A percentile compares a stretch with the other conserved stretches of the same genome.
Conservation (phyloP, 2,888 invertebrate species). For the Epistrophella euchroma region DNA sequence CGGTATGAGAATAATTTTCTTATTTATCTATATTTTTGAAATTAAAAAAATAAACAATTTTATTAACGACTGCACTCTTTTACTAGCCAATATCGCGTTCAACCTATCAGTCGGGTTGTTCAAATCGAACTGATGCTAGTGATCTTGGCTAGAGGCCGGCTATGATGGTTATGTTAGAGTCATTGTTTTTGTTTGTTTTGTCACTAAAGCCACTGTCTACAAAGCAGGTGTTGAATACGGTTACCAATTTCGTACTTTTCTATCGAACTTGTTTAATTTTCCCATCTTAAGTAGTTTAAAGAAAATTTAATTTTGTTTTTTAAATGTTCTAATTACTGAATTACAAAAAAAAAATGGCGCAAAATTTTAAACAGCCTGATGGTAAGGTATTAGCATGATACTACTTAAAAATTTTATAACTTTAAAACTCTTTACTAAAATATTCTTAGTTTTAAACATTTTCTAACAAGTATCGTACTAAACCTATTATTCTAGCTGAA, state of each 20-base stretch:
- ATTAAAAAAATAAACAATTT: slow-evolving; percentile 4
- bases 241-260: not conserved
- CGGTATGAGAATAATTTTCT: slow-evolving; percentile 22
- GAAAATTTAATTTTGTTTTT: no score
- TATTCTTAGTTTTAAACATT: no score
- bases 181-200: slow-evolving; percentile 34
- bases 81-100: slow-evolving; percentile 36
- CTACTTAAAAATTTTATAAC: no score
- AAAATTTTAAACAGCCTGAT: no score
- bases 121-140: slow-evolving; percentile 65
- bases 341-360: no score
- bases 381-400: no score
- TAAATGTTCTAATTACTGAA: no score
- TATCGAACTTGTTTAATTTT: not conserved
- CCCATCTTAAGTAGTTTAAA: no score
- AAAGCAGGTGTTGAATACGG: slow-evolving; percentile 3
- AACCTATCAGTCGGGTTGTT: slow-evolving; percentile 65
- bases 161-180: slow-evolving; percentile 1
- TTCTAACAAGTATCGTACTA: no score
- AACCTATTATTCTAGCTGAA: no score
- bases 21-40: slow-evolving; percentile 8
- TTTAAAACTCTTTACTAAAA: no score
- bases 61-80: slow-evolving; percentile 43
- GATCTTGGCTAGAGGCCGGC: slow-evolving; percentile 46
- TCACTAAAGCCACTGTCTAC: slow-evolving; percentile 30